Evolutionary conservation across 1,140 invertebrate species (phyloP), one percentile per base, ranked within the genome.

Genomic region (Oppia nitens): DNA sequence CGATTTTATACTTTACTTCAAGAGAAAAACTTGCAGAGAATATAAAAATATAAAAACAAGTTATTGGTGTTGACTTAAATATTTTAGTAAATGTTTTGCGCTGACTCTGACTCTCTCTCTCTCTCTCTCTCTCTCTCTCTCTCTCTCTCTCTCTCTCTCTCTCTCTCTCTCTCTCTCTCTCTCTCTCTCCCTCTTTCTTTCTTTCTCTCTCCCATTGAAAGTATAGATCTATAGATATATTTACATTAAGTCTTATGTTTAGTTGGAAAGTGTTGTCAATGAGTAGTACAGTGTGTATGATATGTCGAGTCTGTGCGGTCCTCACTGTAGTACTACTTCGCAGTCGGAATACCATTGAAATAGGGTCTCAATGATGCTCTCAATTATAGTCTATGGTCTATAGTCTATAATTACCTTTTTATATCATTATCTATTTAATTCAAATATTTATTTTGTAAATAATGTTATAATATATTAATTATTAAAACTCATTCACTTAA

Each of bases 161-260:
- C 51, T 52, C 51, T 52, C 51, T 52, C 51, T 52, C 51, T 52
- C 51, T 23, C 51, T 52, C 51, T 52, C 51, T 23, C 51, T 23
- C 51, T 52, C 51, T 52, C 51, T 12, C 51, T 52, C 51, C 21
- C 51, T 52, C 51, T 23, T 21, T 14, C 21, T 52, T 21, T 52
- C 51, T 52, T 32, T 12, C 51, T 12, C 25, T 12, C 21, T 52
- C 51, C 12, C 51, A 23, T 52, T 52, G n/a, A n/a, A n/a, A n/a
- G n/a, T n/a, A n/a, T n/a, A n/a, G n/a, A n/a, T n/a, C n/a, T n/a
- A 47, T 47, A n/a, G 45, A 12, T 47, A n/a, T 47, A 47, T n/a
- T 14, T n/a, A 47, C n/a, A n/a, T 12, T n/a, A n/a, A n/a, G n/a
- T n/a, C n/a, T n/a, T n/a, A n/a, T n/a, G n/a, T n/a, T n/a, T n/a